phyloP scores from a whole-genome alignment of 1,140 invertebrate species.

The Yoshiicerus persimilis region DNA sequence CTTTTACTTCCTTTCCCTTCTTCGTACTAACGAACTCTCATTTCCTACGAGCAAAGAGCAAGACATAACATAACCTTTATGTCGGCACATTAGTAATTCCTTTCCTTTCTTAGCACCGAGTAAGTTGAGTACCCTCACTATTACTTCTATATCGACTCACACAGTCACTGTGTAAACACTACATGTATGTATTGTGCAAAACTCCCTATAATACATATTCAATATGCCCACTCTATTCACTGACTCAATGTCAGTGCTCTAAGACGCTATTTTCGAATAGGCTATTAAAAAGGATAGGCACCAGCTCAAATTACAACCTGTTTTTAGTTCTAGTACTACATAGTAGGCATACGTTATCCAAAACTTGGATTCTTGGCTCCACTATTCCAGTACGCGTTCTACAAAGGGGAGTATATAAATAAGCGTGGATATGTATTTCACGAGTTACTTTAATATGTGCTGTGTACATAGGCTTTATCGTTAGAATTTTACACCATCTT shows the following conservation, averaged over 20 bases:
- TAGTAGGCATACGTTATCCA: not conserved
- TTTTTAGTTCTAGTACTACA: not conserved
- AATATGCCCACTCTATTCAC: not conserved
- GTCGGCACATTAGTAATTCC: not conserved
- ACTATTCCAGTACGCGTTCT: no score
- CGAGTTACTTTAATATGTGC: not conserved
- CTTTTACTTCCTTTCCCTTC: not conserved
- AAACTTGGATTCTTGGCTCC: not conserved
- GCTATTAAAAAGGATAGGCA: not conserved
- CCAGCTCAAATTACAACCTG: not conserved
- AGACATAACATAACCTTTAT: conserved; percentile 9
- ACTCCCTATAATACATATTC: not conserved
- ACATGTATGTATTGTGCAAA: not conserved
- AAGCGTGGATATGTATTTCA: not conserved
- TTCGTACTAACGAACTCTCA: not conserved
- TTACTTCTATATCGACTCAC: not conserved
- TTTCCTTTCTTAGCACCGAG: not conserved
- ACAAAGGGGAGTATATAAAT: no score
- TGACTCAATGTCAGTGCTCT: not conserved
- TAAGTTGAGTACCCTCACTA: no score
- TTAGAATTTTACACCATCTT: not conserved
- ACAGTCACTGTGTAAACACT: not conserved
- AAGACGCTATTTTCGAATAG: not conserved
- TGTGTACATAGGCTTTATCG: not conserved
- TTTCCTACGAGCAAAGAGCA: not conserved